Evolutionary conservation across 1,140 invertebrate species (phyloP).

Genomic region (Pseudomyrmex sp.): DNA sequence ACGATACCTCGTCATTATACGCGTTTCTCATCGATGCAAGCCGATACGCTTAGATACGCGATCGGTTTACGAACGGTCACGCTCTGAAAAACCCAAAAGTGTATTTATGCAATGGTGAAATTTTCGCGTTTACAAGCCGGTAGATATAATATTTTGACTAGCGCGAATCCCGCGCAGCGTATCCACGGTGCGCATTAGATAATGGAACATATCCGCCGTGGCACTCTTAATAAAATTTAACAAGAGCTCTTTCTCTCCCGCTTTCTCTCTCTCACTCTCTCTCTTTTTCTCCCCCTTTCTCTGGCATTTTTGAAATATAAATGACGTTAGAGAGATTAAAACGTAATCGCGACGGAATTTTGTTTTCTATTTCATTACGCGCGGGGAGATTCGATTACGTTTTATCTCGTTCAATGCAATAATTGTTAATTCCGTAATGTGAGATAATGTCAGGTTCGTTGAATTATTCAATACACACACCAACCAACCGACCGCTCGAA

Average conservation of each 20-base stretch:
- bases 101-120: conserved; percentile 26
- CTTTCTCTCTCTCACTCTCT: too few species aligned
- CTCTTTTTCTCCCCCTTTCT: background rate
- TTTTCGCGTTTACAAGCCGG: background rate
- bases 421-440: conserved; percentile 29
- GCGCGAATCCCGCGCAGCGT: background rate
- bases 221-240: conserved; percentile 23
- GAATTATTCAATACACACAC: conserved; percentile 38
- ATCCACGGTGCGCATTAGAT: conserved; percentile 18
- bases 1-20: conserved; percentile 20
- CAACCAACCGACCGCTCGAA: background rate
- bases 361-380: background rate
- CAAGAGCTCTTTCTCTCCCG: background rate
- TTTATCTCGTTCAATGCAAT: background rate
- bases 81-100: conserved; percentile 30
- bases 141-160: conserved; percentile 40
- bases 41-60: conserved; percentile 63
- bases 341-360: background rate
- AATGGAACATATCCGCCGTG: conserved; percentile 14
- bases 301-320: background rate
- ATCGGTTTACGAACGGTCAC: conserved; percentile 47
- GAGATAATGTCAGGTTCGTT: conserved; percentile 17
- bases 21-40: conserved; percentile 42
- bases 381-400: conserved; percentile 7
- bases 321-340: background rate